Base-by-base conservation (phyloP, 2,113 vertebrate genomes). In the Phaetusa simplex region DNA sequence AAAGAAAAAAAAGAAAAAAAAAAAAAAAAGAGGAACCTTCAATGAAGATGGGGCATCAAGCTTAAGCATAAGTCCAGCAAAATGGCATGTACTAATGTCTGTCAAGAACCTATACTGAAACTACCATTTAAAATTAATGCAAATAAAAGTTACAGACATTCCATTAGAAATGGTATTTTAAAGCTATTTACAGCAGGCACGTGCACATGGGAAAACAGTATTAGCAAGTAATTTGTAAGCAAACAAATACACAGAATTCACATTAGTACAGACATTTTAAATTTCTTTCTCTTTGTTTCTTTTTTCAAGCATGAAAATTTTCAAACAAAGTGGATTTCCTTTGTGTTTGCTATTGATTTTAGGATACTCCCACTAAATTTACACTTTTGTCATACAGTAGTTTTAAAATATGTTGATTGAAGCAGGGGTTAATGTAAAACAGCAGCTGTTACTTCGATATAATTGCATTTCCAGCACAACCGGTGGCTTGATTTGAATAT, bases 121-220 rank as follows among this genome's bases (percentile, higher is more conserved):
- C 6, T 95, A 14, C 26, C 38, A 49, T 78, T 88, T 94, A 88
- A 97, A 97, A 90, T 86, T 66, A 83, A 92, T 16, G 59, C 70
- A 95, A 86, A 88, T 70, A 91, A 92, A 97, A 96, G 64, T 94
- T 95, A 87, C 43, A 86, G 36, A 87, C 85, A 88, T 55, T 67
- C 65, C 65, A 49, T 74, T 90, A 55, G 58, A 95, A 96, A 93
- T 2, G 0, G 2, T 29, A 58, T 88, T 93, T 95, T 90, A 93
- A 96, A 55, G 30, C 38, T 56, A 45, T 36, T 74, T 72, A 65
- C 20, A 34, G 53, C 27, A 53, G 34, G 12, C 10, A 43, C 40
- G 50, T 43, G n/a, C 43, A 82, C 21, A 38, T 19, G 9, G 15
- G 6, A 56, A 69, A 94, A 49, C 3, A 66, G 17, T 38, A 59